Percentiles rank a stretch among this genome's conserved stretches.
Evolutionary conservation across 2,113 vertebrate species (phyloP).

Genomic region (Cyprinodon variegatus): DNA sequence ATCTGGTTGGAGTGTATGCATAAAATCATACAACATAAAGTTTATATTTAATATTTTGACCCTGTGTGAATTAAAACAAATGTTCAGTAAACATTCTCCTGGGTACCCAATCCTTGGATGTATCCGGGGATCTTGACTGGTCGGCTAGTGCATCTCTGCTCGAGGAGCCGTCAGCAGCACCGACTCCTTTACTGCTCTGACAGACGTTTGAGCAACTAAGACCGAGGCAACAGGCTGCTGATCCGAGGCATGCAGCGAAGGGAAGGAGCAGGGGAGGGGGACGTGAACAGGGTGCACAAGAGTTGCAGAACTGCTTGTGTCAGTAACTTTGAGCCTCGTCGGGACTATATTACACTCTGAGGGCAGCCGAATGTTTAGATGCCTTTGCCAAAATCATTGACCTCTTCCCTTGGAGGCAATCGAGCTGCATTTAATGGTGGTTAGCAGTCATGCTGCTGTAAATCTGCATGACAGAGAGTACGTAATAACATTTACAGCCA

Average conservation of each 20-base stretch:
- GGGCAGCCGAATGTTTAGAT: constrained; percentile 40
- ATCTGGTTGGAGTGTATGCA: neutral
- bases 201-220: constrained; percentile 67
- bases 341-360: neutral
- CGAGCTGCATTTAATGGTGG: constrained; percentile 48
- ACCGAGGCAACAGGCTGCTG: constrained; percentile 17
- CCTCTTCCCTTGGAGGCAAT: constrained; percentile 44
- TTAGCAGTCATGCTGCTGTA: constrained; percentile 38
- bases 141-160: constrained; percentile 32
- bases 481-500: constrained; percentile 44
- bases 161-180: constrained; percentile 56
- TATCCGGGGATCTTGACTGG: neutral
- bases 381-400: constrained; percentile 32
- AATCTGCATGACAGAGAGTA: constrained; percentile 65
- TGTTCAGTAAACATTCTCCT: neutral
- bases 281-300: constrained; percentile 26
- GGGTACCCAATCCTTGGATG: neutral
- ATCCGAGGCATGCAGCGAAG: constrained; percentile 25
- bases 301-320: constrained; percentile 28
- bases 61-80: neutral
- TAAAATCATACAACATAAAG: neutral
- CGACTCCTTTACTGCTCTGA: constrained; percentile 61
- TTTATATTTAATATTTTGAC: neutral
- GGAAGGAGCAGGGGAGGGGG: neutral
- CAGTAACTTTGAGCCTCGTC: constrained; percentile 13